These are phyloP conservation scores for Sitodiplosis mosellana DNA, from an alignment of 1,140 invertebrate species.

Conservation along the genomic window DNA sequence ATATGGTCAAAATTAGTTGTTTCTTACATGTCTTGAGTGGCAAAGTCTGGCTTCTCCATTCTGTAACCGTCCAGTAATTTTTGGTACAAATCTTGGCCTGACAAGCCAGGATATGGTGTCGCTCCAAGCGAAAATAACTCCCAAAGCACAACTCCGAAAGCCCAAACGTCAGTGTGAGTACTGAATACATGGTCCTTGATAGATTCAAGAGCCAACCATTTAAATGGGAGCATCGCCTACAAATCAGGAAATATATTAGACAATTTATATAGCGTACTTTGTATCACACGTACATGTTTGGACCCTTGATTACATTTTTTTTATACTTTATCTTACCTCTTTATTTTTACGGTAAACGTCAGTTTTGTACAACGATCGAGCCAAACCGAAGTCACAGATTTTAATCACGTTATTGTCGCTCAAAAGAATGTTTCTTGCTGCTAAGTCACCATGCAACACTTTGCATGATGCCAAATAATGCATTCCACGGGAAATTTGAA, in stretches of 20 bases:
- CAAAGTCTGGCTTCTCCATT: constrained; percentile 66
- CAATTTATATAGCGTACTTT: no score
- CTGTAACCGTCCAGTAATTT: constrained; percentile 67
- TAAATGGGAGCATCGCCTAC: constrained; percentile 52
- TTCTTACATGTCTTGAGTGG: constrained; percentile 52
- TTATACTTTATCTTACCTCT: constrained; percentile 78
- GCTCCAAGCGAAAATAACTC: constrained; percentile 80
- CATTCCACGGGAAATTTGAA: no score
- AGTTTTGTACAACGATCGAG: no score
- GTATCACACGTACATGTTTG: no score
- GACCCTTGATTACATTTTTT: constrained; percentile 56
- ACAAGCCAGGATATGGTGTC: constrained; percentile 73
- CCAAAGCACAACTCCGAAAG: constrained; percentile 88
- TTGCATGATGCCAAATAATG: no score
- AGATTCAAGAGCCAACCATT: constrained; percentile 74
- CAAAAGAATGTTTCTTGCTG: constrained; percentile 84
- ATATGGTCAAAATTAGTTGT: no score
- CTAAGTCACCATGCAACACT: constrained; percentile 89
- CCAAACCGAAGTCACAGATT: constrained; percentile 96
- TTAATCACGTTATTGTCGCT: constrained; percentile 77
- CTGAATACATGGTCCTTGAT: no score
- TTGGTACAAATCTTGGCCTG: constrained; percentile 46
- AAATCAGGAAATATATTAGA: no score
- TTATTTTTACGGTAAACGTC: no score
- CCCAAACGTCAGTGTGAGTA: no score